Evolutionary conservation across 2,888 invertebrate genomes (phyloP).

Genomic region (Idaea dimidiata): DNA sequence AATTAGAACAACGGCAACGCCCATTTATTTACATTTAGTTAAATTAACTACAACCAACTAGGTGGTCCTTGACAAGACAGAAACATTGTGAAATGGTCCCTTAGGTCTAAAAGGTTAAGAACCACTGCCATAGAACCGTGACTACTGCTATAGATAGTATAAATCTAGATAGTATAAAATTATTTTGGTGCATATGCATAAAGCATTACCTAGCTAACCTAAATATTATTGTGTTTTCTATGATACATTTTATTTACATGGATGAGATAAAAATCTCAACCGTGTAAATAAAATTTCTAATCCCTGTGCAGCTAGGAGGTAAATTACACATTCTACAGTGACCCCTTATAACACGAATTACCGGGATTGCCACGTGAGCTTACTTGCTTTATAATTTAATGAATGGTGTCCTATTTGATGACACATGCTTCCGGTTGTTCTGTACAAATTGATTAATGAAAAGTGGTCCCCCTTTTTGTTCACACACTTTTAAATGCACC

Average conservation of each 20-base stretch:
- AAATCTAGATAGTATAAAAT: too few species aligned
- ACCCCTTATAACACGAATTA: constrained; percentile 29
- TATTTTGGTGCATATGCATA: too few species aligned
- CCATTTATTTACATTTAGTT: too few species aligned
- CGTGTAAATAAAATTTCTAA: neutral
- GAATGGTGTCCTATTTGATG: constrained; percentile 58
- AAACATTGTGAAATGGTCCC: too few species aligned
- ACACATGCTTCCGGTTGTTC: constrained; percentile 53
- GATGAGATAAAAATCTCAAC: neutral
- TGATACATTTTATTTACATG: neutral
- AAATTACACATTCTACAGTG: constrained; percentile 16
- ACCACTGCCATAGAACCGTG: too few species aligned
- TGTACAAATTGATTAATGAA: constrained; percentile 45
- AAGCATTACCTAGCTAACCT: neutral
- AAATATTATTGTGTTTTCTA: neutral
- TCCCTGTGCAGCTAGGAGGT: neutral
- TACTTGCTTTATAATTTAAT: constrained; percentile 47
- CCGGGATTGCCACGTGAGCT: constrained; percentile 41
- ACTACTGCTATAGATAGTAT: too few species aligned
- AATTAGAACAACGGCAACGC: too few species aligned
- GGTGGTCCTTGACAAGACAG: too few species aligned
- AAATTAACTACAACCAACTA: too few species aligned
- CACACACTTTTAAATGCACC: constrained; percentile 25
- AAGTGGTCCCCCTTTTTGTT: constrained; percentile 33
- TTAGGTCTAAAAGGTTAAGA: too few species aligned